Evolutionary conservation across 2,888 invertebrate species (phyloP).

Genomic region (Muscina levida): DNA sequence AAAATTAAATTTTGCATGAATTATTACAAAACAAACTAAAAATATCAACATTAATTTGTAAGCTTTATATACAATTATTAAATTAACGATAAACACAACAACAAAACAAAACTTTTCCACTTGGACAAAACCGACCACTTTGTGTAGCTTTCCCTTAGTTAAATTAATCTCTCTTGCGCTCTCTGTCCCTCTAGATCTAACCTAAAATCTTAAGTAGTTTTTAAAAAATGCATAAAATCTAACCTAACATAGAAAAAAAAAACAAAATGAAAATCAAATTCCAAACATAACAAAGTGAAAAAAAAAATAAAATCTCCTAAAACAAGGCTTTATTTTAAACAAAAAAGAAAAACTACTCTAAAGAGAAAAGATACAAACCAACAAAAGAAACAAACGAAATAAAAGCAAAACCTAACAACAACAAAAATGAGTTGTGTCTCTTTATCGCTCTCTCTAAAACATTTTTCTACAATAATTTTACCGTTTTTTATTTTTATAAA

Average conservation of each 20-base stretch:
- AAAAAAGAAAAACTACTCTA: slow-evolving; percentile 13
- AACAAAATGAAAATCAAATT: slow-evolving; percentile 22
- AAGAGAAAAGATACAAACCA: slow-evolving; percentile 2
- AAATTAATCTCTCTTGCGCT: slow-evolving; percentile 37
- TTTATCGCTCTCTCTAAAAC: no score
- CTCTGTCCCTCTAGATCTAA: slow-evolving; percentile 20
- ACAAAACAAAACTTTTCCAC: not conserved
- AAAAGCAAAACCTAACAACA: no score
- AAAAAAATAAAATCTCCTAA: not conserved
- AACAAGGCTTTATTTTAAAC: slow-evolving; percentile 48
- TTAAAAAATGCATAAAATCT: slow-evolving; percentile 6
- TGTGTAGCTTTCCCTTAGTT: slow-evolving; percentile 30
- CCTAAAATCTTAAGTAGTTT: slow-evolving; percentile 38
- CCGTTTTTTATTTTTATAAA: slow-evolving; percentile 27
- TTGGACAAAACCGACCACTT: slow-evolving; percentile 32
- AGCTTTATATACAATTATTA: slow-evolving; percentile 37
- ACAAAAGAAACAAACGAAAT: not conserved
- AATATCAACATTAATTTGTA: slow-evolving; percentile 13
- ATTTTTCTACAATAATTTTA: slow-evolving; percentile 3
- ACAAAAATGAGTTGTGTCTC: slow-evolving; percentile 35
- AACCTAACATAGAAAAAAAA: slow-evolving; percentile 1
- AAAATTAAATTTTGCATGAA: slow-evolving; percentile 19
- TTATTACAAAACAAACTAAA: not conserved
- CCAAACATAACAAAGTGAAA: not conserved
- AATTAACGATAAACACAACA: no score